Evolutionary conservation across 1,140 invertebrate species (phyloP), one percentile per base, ranked within the genome.

Genomic region (Aphaenogaster ashmeadi): DNA sequence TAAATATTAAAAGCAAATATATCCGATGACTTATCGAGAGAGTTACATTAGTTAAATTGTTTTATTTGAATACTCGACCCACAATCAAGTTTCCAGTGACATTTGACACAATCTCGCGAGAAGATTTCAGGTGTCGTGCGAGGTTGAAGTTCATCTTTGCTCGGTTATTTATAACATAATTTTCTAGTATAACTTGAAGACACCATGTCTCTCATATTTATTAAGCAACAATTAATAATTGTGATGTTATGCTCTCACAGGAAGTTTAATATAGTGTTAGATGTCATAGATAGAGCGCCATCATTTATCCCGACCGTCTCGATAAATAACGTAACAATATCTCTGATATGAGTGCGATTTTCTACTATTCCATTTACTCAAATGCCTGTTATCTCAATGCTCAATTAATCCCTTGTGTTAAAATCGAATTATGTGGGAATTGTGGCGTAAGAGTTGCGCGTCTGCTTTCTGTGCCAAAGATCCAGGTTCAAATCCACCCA

Each of bases 101-200:
- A 47, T 64, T 78, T 44, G 44, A 80, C 15, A 66, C 13, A 67
- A 79, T 50, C 27, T 5, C 27, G 33, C 62, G 13, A 54, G 56
- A 47, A 77, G 15, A 69, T 56, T 69, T 41, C 13, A 69, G 18
- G n/a, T 38, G n/a, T 54, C 47, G 36, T 36, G 47, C 47, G 9
- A 80, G 13, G 36, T 56, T 80, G 41, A 80, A 54, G n/a, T 15
- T 44, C 69, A 21, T 67, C 41, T 33, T 44, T 11, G 36, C 13
- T 56, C n/a, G 36, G 8, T 69, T 69, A 69, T 69, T 69, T 54
- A 54, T 41, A 80, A 52, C 36, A 69, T 80, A 54, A 69, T 54
- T 69, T 69, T 54, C 8, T 44, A 4, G 3, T 9, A 18, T 44
- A 56, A 74, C 21, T 1, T 54, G 58, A 21, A 27, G 27, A 47